Base-by-base conservation (phyloP, 1,140 invertebrate genomes). In the Heliconius hewitsoni region DNA sequence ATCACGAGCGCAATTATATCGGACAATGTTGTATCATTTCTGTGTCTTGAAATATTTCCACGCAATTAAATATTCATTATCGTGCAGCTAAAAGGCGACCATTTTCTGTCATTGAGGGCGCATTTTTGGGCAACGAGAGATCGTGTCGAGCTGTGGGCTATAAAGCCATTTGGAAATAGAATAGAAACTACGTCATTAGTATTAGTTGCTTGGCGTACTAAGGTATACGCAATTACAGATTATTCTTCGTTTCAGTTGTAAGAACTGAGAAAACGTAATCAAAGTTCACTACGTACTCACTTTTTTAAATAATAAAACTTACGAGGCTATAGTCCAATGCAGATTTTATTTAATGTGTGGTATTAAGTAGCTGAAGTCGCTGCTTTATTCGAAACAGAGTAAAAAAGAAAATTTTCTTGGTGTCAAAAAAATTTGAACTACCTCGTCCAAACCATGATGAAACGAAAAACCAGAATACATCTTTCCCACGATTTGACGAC, bases 21-120 rank as follows among this genome's bases (percentile, higher is more conserved):
- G 50, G 81, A 87, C 85, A 87, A 84, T 86, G 81, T 82, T 84
- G 84, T 82, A 76, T 74, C 76, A 82, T 82, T 83, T 85, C 82
- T 84, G 81, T 82, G 79, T 86, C 83, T 85, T 76, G 84, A 87
- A 87, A 86, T 89, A 87, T 90, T 89, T 90, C 85, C 78, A 86
- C 77, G 87, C 90, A 93, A 94, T 94, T 94, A 94, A 89, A 93
- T 93, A 92, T 90, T 91, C 91, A 92, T 94, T 94, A 93, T 76
- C 39, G 75, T 57, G 73, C 81, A 66, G 60, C 11, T 66, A 74
- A 83, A 85, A 84, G 79, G 74, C 79, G 83, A 83, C 82, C 87
- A 86, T 88, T 87, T 90, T 87, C 79, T 86, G 85, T 91, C 90
- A 91, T 93, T 92, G 90, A 74, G 84, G 82, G 85, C 83, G 78